Evolutionary conservation across 2,888 invertebrate species (phyloP), one percentile per base, ranked within the genome.

Genomic region (Chaitophorus viminalis): DNA sequence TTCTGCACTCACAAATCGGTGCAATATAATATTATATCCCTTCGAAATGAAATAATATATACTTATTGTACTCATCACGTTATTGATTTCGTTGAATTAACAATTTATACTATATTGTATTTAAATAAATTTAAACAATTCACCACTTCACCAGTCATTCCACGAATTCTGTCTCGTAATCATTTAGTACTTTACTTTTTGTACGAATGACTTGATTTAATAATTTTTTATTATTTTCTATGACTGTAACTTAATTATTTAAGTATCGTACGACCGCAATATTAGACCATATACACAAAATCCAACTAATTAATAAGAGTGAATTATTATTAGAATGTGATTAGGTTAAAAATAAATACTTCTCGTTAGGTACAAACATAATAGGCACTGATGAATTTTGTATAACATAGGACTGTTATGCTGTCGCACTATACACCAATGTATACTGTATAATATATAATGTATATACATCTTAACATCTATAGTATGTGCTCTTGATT

Each of bases 401-500:
- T 39, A 65, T 14, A 52, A 25, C 31, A 46, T 46, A 76, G n/a
- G 46, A 29, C 46, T 46, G 46, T 36, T 11, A 46, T 54, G 54
- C 78, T 25, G 31, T 77, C 31, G 25, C 54, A 54, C 31, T 54
- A 74, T 52, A 46, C 39, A 18, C 54, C 39, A n/a, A n/a, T n/a
- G n/a, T n/a, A n/a, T n/a, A n/a, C n/a, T n/a, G n/a, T n/a, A n/a
- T n/a, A n/a, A n/a, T n/a, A n/a, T 36, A 36, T 6, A 36, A 6
- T 4, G 36, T 17, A 72, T 72, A 46, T n/a, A 52, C 52, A 1
- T n/a, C n/a, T n/a, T n/a, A n/a, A n/a, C n/a, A n/a, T n/a, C n/a
- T n/a, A n/a, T 25, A 18, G 46, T 18, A 36, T n/a, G 33, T 60
- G 74, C 74, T 54, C 74, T 82, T 82, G 82, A 82, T 82, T 82